Conservation (phyloP, 2,888 invertebrate genomes). For the Drosophila emarginata region DNA sequence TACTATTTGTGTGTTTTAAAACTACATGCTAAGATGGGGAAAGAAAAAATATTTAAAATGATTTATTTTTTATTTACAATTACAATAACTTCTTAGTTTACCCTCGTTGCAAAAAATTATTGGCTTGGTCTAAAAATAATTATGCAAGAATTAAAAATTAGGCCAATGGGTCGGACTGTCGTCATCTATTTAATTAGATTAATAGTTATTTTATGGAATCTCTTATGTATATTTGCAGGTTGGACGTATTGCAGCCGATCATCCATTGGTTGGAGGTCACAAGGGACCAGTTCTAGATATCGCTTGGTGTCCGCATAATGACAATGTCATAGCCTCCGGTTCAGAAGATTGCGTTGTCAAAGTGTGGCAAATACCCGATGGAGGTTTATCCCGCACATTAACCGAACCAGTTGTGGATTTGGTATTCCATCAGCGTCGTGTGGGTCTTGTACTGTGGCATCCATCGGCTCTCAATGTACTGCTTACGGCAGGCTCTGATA, state of each 20-base stretch:
- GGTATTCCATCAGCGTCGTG: slow-evolving; percentile 95
- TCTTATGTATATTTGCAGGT: slow-evolving; percentile 85
- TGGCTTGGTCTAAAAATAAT: slow-evolving; percentile 7
- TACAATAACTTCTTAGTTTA: not conserved
- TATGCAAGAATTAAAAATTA: slow-evolving; percentile 25
- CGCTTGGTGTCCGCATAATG: slow-evolving; percentile 99
- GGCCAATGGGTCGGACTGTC: slow-evolving; percentile 39
- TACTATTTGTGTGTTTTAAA: no score
- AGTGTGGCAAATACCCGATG: slow-evolving; percentile 97
- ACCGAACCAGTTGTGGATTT: slow-evolving; percentile 97
- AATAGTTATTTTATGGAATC: slow-evolving; percentile 44
- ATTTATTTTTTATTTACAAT: not conserved
- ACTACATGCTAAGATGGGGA: no score
- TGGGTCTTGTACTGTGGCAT: slow-evolving; percentile 97
- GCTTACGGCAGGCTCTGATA: slow-evolving; percentile 96
- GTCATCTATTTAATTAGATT: slow-evolving; percentile 19
- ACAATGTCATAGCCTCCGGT: slow-evolving; percentile 98
- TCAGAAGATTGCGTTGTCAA: slow-evolving; percentile 99
- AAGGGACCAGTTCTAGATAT: slow-evolving; percentile 98
- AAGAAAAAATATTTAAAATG: no score
- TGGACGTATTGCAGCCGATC: slow-evolving; percentile 96
- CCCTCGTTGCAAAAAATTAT: not conserved
- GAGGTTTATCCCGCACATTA: slow-evolving; percentile 93
- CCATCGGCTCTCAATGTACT: slow-evolving; percentile 97
- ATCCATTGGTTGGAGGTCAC: slow-evolving; percentile 97